phyloP scores from a whole-genome alignment of 2,888 invertebrate genomes.

The Thereva unica region DNA sequence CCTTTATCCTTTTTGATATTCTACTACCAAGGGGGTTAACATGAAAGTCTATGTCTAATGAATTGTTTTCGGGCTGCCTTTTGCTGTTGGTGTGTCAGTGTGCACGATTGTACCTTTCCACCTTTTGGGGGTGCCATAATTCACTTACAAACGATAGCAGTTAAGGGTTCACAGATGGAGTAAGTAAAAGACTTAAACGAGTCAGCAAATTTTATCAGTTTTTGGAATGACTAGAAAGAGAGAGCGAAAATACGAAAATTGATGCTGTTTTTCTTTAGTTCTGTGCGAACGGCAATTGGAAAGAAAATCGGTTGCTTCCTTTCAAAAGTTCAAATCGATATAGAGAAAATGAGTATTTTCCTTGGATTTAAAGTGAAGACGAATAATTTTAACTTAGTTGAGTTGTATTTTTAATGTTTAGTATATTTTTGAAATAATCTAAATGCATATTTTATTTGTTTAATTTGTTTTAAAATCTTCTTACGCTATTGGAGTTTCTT shows the following conservation, averaged over 20 bases:
- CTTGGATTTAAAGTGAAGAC: no score
- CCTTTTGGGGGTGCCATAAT: constrained; percentile 16
- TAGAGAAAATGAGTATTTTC: no score
- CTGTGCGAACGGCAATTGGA: background rate
- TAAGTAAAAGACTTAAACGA: constrained; percentile 17
- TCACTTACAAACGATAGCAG: constrained; percentile 34
- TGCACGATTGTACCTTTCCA: constrained; percentile 10
- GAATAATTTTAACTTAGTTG: no score
- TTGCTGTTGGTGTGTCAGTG: constrained; percentile 19
- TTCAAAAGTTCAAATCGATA: no score
- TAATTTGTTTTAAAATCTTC: no score
- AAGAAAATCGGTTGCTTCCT: no score
- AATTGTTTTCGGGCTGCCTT: constrained; percentile 15
- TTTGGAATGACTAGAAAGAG: background rate
- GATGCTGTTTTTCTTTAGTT: constrained; percentile 20
- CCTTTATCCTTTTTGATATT: background rate
- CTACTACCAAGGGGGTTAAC: constrained; percentile 23
- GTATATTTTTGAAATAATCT: no score
- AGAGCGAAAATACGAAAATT: constrained; percentile 16
- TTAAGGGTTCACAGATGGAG: constrained; percentile 12
- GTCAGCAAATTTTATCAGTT: constrained; percentile 31
- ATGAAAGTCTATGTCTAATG: constrained; percentile 35
- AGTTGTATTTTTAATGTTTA: no score
- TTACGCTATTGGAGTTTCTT: no score
- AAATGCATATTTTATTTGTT: no score